Evolutionary conservation across 2,797 vertebrate genomes (phyloP), one percentile per base, ranked within the genome.

Genomic region (Octomys mimax): DNA sequence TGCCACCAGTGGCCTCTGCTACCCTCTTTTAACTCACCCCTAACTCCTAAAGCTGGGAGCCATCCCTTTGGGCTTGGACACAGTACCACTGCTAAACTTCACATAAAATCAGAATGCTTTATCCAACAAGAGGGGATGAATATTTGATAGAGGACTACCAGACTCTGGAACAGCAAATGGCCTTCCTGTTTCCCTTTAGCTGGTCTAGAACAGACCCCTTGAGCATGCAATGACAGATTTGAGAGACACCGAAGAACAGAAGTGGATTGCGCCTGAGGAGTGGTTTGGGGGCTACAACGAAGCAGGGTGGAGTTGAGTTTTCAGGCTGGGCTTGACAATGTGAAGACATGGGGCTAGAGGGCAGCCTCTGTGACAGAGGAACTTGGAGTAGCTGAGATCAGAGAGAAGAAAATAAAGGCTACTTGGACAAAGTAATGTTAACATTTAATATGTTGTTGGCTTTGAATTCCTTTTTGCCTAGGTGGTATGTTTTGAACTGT

Each of bases 61-160:
- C 28, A 36, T 31, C 62, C 14, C 12, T 95, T 89, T 54, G 61
- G 54, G 3, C 39, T 83, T 71, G 46, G 54, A 57, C 16, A 84
- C n/a, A 28, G 33, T 16, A 21, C 79, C 31, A 73, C 22, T 42
- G 21, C 39, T 26, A 75, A 75, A 75, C 39, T 28, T 26, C 33
- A 84, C 64, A 57, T 57, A 66, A 82, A 93, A 87, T 71, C 75
- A 91, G 59, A 70, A 73, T 18, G 42, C 28, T 87, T 62, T 49
- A n/a, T 31, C 61, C 78, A 87, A 49, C 21, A 49, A 85, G 73
- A 96, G 85, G 54, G 39, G 18, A 39, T 64, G n/a, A 90, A 39
- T 64, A 31, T 84, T 36, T 81, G 42, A 9, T 46, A 81, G 33
- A 84, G 57, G 88, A 57, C 49, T 78, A 71, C 36, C 85, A 64